Evolutionary conservation across 2,797 vertebrate genomes (phyloP).

Genomic region (Myripristis jacobus): DNA sequence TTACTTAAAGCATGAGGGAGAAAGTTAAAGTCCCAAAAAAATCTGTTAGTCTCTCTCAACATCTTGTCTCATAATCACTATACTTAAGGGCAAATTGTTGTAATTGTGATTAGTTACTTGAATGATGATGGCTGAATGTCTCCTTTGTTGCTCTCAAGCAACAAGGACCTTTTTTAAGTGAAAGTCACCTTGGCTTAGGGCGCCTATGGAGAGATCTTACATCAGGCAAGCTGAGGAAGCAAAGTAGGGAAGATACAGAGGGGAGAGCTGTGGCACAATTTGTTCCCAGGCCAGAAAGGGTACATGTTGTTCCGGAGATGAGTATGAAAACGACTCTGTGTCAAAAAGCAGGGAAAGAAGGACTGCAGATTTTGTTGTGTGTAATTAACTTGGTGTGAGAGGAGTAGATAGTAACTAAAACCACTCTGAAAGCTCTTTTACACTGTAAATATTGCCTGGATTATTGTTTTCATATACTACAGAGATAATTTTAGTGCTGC

Average conservation of each 20-base stretch:
- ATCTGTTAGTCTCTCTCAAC: constrained; percentile 52
- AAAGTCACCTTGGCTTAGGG: constrained; percentile 74
- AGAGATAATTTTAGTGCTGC: too few relatives aligned
- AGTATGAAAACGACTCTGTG: neutral
- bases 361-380: neutral
- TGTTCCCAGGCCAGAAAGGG: neutral
- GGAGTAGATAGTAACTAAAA: neutral
- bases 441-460: too few relatives aligned
- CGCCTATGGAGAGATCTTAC: constrained; percentile 26
- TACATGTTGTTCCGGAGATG: neutral
- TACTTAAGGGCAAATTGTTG: constrained; percentile 49
- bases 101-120: constrained; percentile 37
- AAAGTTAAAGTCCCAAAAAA: constrained; percentile 17
- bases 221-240: constrained; percentile 4
- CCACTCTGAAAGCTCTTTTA: neutral
- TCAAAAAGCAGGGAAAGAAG: neutral
- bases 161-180: constrained; percentile 14
- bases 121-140: constrained; percentile 67
- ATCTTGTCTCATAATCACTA: constrained; percentile 64
- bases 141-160: constrained; percentile 66
- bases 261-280: neutral
- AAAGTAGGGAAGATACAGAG: neutral
- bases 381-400: neutral
- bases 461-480: too few relatives aligned
- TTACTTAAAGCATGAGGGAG: constrained; percentile 29